Evolutionary conservation across 2,888 invertebrate species (phyloP).

Genomic region (Drosophila seclusa): DNA sequence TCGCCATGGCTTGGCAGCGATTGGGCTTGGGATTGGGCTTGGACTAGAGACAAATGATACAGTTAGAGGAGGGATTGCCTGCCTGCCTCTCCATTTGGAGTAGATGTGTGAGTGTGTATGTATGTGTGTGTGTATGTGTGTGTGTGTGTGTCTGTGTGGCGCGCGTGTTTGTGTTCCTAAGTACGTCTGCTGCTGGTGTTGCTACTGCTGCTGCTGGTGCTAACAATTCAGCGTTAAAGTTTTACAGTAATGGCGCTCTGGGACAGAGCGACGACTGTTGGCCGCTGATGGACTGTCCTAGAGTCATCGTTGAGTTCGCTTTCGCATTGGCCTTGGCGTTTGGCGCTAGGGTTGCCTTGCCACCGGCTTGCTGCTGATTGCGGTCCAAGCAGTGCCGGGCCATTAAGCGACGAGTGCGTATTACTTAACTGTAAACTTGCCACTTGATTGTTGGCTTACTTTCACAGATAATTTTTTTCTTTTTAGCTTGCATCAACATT

Average conservation of each 20-base stretch:
- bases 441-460: slow-evolving; percentile 43
- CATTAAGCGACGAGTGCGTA: slow-evolving; percentile 74
- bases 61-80: slow-evolving; percentile 20
- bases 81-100: slow-evolving; percentile 13
- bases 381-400: slow-evolving; percentile 57
- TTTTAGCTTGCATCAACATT: neutral
- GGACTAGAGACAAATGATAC: slow-evolving; percentile 47
- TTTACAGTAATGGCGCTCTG: slow-evolving; percentile 78
- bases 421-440: slow-evolving; percentile 76
- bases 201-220: slow-evolving; percentile 55
- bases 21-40: slow-evolving; percentile 27
- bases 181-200: slow-evolving; percentile 65
- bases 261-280: slow-evolving; percentile 55
- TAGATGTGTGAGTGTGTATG: slow-evolving; percentile 41
- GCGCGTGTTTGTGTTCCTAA: slow-evolving; percentile 77
- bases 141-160: slow-evolving; percentile 34
- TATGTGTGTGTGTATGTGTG: slow-evolving; percentile 26
- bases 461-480: slow-evolving; percentile 12
- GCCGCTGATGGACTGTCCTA: slow-evolving; percentile 71
- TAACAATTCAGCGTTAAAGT: slow-evolving; percentile 77
- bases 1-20: slow-evolving; percentile 36
- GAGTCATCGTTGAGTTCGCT: slow-evolving; percentile 9
- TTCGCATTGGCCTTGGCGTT: slow-evolving; percentile 6
- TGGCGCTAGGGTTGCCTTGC: neutral
- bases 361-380: slow-evolving; percentile 26